Evolutionary conservation across 2,888 invertebrate genomes (phyloP), one percentile per base, ranked within the genome.

Genomic region (Dendrolimus pini): DNA sequence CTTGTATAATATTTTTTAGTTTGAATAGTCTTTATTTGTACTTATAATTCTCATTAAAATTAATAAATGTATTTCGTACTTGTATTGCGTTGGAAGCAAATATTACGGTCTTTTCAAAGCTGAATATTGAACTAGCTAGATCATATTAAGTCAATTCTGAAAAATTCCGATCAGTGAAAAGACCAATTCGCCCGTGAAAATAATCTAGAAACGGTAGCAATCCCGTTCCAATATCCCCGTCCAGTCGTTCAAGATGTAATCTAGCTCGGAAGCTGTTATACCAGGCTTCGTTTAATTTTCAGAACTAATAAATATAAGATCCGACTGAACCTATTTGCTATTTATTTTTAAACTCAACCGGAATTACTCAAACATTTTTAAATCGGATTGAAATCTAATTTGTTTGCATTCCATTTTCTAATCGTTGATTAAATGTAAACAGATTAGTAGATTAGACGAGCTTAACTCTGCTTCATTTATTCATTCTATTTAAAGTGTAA

Each of bases 261-360:
- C 74, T 71, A 58, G 62, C 65, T 68, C 58, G 61, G 61, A 64
- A 70, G 67, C 65, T 64, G 63, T 67, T 69, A 61, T 58, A 62
- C 63, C 60, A 63, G 65, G 66, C 69, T 71, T 70, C 66, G 62
- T 60, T 72, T 72, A 74, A 77, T 75, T 76, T 78, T 77, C 69
- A 68, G 67, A 71, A 66, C 68, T 71, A 71, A 73, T 74, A 73
- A 71, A 73, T 74, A 73, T 71, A 41, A 41, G 54, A 54, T 54
- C 41, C 8, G 9, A n/a, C 54, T 54, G 47, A 47, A 47, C 9
- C 9, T 47, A 47, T 47, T 47, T 47, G 47, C 9, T 47, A 47
- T 47, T 47, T 47, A 47, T 47, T 47, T 47, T 47, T 47, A 47
- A 47, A 30, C 6, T 30, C 30, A 30, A 8, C 47, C 47, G 9